phyloP scores from a whole-genome alignment of 2,113 vertebrate species.

The Labeo rohita region DNA sequence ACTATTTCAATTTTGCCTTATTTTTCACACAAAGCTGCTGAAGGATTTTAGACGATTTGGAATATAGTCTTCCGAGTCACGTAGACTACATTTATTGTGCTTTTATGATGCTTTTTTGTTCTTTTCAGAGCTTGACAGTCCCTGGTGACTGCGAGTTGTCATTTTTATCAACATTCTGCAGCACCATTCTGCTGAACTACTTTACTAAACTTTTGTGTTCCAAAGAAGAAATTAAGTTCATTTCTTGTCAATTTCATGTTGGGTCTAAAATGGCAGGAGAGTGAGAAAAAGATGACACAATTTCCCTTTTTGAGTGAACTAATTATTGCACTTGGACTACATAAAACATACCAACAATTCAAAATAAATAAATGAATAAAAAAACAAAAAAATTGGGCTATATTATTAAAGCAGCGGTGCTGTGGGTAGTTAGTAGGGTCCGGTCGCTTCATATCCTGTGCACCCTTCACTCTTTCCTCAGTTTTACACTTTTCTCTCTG shows the following conservation, averaged over 20 bases:
- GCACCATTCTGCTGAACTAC: background rate
- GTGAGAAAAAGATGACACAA: background rate
- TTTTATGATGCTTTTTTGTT: background rate
- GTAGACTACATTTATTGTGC: background rate
- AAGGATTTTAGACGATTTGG: background rate
- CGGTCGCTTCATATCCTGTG: background rate
- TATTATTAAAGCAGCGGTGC: background rate
- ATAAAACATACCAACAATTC: background rate
- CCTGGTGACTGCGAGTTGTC: background rate
- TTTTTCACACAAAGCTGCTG: background rate
- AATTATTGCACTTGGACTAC: background rate
- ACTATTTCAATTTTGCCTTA: background rate
- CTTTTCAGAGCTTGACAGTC: background rate
- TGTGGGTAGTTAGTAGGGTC: background rate
- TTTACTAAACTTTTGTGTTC: background rate
- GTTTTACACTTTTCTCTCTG: background rate
- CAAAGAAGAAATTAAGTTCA: background rate
- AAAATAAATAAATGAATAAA: background rate
- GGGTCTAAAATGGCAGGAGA: background rate
- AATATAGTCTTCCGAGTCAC: background rate
- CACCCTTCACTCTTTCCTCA: background rate
- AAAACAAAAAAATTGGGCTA: background rate
- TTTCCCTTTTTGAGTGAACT: background rate
- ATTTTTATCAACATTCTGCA: background rate
- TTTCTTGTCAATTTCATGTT: background rate